These are phyloP conservation scores for Plagodis pulveraria DNA, from an alignment of 2,888 invertebrate genomes.

Conservation along the genomic window DNA sequence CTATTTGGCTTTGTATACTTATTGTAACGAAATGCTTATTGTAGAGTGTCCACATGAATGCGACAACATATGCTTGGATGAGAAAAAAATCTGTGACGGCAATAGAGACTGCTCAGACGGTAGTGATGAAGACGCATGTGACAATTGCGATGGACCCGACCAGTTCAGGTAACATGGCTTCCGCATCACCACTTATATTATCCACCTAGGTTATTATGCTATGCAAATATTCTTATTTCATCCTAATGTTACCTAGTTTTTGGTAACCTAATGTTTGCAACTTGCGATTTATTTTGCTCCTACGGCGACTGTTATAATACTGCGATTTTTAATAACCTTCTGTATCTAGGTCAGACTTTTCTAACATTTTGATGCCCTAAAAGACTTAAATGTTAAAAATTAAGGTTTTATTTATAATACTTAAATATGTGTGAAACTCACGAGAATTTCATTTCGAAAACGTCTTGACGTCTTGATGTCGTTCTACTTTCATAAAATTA, in stretches of 20 bases:
- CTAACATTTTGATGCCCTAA: too few species aligned
- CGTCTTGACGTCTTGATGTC: too few species aligned
- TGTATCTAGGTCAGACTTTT: too few species aligned
- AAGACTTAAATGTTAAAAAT: too few species aligned
- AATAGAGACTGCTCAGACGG: conserved; percentile 76
- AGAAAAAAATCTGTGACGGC: conserved; percentile 84
- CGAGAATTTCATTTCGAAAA: too few species aligned
- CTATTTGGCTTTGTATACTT: neutral
- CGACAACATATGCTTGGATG: conserved; percentile 86
- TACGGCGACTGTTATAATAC: too few species aligned
- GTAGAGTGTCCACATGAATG: conserved; percentile 68
- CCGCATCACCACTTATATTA: neutral
- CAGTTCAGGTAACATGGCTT: conserved; percentile 70
- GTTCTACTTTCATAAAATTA: too few species aligned
- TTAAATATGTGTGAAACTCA: too few species aligned
- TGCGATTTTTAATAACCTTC: too few species aligned
- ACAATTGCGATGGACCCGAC: conserved; percentile 58
- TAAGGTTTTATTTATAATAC: too few species aligned
- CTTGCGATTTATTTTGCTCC: neutral
- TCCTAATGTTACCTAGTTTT: too few species aligned
- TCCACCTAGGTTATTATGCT: neutral
- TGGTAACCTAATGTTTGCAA: neutral
- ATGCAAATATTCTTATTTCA: neutral
- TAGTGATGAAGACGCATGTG: conserved; percentile 44
- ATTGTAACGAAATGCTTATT: conserved; percentile 56